A percentile compares a stretch with the other conserved stretches of the same genome.
These are phyloP conservation scores for Darevskia nairensis DNA, from an alignment of 2,797 vertebrate genomes.

Conservation along the genomic window DNA sequence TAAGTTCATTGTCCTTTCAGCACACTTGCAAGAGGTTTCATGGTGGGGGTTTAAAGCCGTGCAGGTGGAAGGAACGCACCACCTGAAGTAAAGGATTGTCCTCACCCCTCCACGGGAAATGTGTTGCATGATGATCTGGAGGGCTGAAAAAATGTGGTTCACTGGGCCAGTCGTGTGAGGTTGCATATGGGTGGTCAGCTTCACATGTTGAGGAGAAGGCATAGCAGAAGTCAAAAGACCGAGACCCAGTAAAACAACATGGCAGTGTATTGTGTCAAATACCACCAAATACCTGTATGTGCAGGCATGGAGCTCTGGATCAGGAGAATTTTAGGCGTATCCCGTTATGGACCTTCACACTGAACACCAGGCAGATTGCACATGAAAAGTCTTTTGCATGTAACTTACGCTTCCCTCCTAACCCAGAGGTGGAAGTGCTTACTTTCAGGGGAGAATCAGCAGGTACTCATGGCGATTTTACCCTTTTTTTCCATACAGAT, in stretches of 20 bases:
- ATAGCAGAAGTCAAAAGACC: constrained; percentile 73
- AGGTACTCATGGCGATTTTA: background rate
- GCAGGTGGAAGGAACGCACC: constrained; percentile 74
- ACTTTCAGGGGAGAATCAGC: background rate
- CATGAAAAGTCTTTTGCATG: no score
- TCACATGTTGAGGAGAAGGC: constrained; percentile 71
- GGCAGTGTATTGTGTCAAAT: background rate
- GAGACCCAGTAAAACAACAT: constrained; percentile 18
- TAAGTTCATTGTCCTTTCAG: background rate
- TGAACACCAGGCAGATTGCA: background rate
- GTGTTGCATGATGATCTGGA: constrained; percentile 80
- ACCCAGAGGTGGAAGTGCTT: background rate
- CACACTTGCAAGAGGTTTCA: constrained; percentile 37
- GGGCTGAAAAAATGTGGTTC: constrained; percentile 82
- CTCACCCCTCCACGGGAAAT: constrained; percentile 86
- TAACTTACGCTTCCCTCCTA: background rate
- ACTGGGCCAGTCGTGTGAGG: constrained; percentile 83
- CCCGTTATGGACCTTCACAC: background rate
- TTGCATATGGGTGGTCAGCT: constrained; percentile 82
- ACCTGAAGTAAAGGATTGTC: constrained; percentile 66
- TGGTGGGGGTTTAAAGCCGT: constrained; percentile 70
- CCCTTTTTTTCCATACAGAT: background rate
- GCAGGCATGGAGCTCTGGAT: background rate
- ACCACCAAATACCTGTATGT: background rate
- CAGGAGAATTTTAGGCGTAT: background rate